A percentile compares a stretch with the other conserved stretches of the same genome.
Conservation (phyloP, 2,797 vertebrate species). For the Masticophis lateralis region DNA sequence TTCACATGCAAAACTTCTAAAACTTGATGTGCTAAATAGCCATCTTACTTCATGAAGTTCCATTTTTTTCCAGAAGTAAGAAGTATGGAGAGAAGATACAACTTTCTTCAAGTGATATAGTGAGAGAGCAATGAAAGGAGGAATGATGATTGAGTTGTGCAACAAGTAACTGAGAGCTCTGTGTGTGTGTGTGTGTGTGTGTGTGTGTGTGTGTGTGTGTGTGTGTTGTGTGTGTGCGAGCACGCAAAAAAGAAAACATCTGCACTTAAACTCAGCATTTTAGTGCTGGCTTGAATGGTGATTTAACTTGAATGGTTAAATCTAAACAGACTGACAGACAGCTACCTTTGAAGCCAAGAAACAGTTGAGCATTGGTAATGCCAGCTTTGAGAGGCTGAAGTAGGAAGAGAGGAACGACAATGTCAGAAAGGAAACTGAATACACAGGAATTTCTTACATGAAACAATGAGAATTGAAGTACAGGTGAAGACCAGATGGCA, state of each 20-base stretch:
- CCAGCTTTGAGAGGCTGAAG: background rate
- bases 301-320: background rate
- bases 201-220: background rate
- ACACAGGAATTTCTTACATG: background rate
- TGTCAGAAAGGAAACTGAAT: background rate
- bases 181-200: too few relatives aligned
- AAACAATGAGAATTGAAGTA: background rate
- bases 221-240: too few relatives aligned
- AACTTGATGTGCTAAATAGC: background rate
- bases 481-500: background rate
- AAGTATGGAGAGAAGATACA: background rate
- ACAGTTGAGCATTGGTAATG: background rate
- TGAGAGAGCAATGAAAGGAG: too few relatives aligned
- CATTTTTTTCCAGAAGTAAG: background rate
- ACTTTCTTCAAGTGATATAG: background rate
- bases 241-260: background rate
- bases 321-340: background rate
- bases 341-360: background rate
- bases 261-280: background rate
- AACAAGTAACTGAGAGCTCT: background rate
- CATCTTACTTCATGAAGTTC: background rate
- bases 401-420: background rate
- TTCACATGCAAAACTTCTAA: background rate
- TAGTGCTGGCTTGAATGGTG: background rate
- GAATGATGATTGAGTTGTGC: background rate